Evolutionary conservation across 2,113 vertebrate genomes (phyloP), one percentile per base, ranked within the genome.

Genomic region (Taxidea taxus): DNA sequence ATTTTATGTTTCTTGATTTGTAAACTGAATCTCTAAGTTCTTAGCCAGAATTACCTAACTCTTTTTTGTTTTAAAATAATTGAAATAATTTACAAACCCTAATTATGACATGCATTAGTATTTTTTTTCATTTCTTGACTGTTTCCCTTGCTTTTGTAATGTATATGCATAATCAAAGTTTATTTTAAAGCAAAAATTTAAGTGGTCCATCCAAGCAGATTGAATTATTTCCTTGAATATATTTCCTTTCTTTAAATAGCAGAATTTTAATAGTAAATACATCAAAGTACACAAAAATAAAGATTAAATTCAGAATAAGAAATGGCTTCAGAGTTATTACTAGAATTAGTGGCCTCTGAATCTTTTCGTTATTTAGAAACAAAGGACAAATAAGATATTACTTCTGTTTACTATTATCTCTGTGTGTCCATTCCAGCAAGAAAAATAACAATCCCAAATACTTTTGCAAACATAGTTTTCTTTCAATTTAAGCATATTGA

Each of bases 131-230:
- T 77, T 85, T 87, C 31, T 92, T 92, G 20, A 51, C 18, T 64
- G 0, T 86, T 58, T 94, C 25, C 2, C 23, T 70, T 82, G 3
- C 68, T 20, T 84, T 49, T 81, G 5, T 83, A 94, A 74, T 7
- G 15, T 27, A 82, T 23, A 5, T 62, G 16, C 2, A 49, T 84
- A 82, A 15, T 62, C 44, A 93, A 75, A 78, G 37, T 86, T 96
- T 95, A 68, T 89, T 88, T 93, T 94, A 92, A 90, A 75, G 29
- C 13, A 90, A 87, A 87, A 62, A 39, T 54, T 78, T 86, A 64
- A 88, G 44, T 74, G 14, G 1, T 54, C 16, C 94, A 89, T 34
- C 66, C 64, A 90, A 27, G 75, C 47, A 96, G 47, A 72, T 44
- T 25, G 56, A 60, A 84, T 54, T 84, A 51, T 15, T 66, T 77